Conservation (phyloP, 37 sponge, comb jelly and placozoan species). For the Chondrosia reniformis region DNA sequence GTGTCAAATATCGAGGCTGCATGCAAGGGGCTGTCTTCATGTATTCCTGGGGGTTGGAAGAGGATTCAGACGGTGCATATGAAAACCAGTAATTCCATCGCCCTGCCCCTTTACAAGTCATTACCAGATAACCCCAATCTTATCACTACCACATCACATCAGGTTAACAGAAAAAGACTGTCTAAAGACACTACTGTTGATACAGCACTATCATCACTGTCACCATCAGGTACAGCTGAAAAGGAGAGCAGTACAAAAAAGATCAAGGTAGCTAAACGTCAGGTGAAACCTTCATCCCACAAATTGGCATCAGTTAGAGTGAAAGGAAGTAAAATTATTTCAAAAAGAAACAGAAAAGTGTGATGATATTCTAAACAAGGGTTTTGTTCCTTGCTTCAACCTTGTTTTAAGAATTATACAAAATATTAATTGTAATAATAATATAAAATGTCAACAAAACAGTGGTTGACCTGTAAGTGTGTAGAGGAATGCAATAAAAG, state of each 20-base stretch:
- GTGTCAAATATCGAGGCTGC: slow-evolving; percentile 44
- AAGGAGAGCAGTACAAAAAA: neutral
- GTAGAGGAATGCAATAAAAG: too few species aligned
- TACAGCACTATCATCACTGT: too few species aligned
- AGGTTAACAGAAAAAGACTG: neutral
- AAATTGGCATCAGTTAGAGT: neutral
- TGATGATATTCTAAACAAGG: too few species aligned
- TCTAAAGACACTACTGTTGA: too few species aligned
- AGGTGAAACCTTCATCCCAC: neutral
- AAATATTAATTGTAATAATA: too few species aligned
- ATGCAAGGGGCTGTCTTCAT: slow-evolving; percentile 14
- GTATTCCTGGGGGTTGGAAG: slow-evolving; percentile 54
- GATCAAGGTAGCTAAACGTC: too few species aligned
- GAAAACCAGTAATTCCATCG: slow-evolving; percentile 64
- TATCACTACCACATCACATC: neutral
- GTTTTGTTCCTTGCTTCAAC: too few species aligned
- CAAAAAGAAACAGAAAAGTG: neutral
- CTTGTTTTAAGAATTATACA: too few species aligned
- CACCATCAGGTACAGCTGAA: too few species aligned
- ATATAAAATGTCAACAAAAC: too few species aligned
- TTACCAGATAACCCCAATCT: neutral
- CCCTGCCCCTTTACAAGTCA: slow-evolving; percentile 67
- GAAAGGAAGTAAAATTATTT: slow-evolving; percentile 8
- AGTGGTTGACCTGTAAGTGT: too few species aligned
- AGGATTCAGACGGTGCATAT: slow-evolving; percentile 68